Conservation (phyloP, 1,140 invertebrate genomes). For the Cardiocondyla obscurior region DNA sequence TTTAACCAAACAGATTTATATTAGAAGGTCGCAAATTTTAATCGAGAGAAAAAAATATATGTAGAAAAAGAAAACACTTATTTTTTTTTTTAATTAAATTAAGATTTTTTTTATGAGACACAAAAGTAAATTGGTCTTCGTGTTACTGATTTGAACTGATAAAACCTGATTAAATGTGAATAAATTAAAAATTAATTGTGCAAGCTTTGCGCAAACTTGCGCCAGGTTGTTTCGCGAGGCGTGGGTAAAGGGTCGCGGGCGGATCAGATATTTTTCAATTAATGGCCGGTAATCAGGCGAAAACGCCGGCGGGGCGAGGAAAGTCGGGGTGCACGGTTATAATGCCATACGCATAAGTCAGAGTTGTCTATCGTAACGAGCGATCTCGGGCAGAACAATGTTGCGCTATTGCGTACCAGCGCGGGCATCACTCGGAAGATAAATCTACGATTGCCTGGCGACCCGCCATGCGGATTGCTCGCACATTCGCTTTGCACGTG, state of each 20-base stretch:
- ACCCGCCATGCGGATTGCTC: conserved; percentile 37
- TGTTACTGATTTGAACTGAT: not conserved
- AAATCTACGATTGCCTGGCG: conserved; percentile 42
- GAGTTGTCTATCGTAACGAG: conserved; percentile 37
- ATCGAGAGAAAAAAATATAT: not conserved
- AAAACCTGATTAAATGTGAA: not conserved
- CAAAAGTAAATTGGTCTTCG: not conserved
- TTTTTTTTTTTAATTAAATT: too few species aligned
- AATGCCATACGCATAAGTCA: conserved; percentile 47
- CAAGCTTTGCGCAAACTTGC: not conserved
- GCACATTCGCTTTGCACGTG: conserved; percentile 24
- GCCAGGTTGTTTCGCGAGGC: not conserved
- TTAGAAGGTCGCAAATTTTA: not conserved
- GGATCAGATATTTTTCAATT: conserved; percentile 41
- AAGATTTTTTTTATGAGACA: not conserved
- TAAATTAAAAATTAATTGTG: not conserved
- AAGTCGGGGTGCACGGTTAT: conserved; percentile 19
- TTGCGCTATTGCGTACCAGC: conserved; percentile 48
- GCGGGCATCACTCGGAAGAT: conserved; percentile 45
- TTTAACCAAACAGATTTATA: not conserved
- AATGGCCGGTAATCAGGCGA: conserved; percentile 26
- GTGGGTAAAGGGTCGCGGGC: conserved; percentile 20
- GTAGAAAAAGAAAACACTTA: too few species aligned
- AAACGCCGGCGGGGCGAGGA: conserved; percentile 18
- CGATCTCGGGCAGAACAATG: conserved; percentile 51